Base-by-base conservation (phyloP, 2,113 vertebrate genomes). In the Enhydra lutris region DNA sequence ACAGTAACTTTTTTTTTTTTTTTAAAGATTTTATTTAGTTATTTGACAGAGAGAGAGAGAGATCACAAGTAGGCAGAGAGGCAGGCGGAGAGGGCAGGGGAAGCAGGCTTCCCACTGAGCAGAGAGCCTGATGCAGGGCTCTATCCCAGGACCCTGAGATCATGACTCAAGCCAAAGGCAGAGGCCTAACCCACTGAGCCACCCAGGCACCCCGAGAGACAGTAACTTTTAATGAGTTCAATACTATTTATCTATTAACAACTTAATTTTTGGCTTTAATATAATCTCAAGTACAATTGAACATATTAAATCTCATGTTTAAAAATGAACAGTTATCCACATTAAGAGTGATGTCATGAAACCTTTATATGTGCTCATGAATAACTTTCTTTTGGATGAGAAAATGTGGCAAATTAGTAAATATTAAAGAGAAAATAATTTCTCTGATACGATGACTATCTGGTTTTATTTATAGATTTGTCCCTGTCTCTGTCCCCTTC, bases 341-440 rank as follows among this genome's bases (percentile, higher is more conserved):
- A 10, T 36, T 95, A 67, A 89, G 13, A 80, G 23, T 91, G 34
- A 67, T 73, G 20, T 42, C 36, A 57, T 87, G 12, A 87, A 80
- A n/a, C 9, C 36, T 89, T 67, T 34, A 36, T 50, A 59, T 78
- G 18, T 39, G 80, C 94, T 85, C 36, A 9, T 23, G 21, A 74
- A 74, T 79, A 88, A 50, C 50, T 74, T 82, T 80, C 52, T 80
- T 45, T 86, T 50, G 3, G 55, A 74, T 74, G 2, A 52, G 86
- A n/a, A 86, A 89, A 73, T 88, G 23, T 7, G 79, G 3, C 36
- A 23, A 71, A 88, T 47, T 82, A 81, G 12, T 63, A 67, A 14
- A 52, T 73, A 59, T 31, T 63, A 69, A 74, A 24, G 29, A 52
- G 76, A 78, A 63, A 83, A 65, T 65, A n/a, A 84, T 67, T 96